Evolutionary conservation across 2,888 invertebrate species (phyloP).

Genomic region (Cheilosia vulpina): DNA sequence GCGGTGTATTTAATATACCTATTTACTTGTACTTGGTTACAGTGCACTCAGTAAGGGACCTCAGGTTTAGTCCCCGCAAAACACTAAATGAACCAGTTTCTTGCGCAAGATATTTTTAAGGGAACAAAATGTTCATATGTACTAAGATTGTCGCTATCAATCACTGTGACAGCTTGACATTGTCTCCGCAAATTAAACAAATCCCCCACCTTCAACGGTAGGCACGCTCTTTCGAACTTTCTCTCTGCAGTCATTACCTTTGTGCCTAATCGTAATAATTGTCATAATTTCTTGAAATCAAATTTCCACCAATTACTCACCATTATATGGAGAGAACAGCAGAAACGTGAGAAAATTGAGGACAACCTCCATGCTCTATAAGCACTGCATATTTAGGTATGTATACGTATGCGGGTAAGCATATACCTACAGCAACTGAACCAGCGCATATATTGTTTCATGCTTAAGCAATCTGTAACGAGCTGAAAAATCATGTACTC

Average conservation of each 20-base stretch:
- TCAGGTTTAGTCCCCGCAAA: no score
- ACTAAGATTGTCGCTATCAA: no score
- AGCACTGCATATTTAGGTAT: not conserved
- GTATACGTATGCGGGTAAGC: not conserved
- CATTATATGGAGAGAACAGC: conserved; percentile 1
- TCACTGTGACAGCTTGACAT: not conserved
- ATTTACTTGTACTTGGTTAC: no score
- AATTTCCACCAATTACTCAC: conserved; percentile 47
- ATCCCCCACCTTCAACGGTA: no score
- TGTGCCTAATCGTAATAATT: conserved; percentile 19
- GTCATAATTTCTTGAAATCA: conserved; percentile 22
- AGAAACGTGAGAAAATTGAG: conserved; percentile 22
- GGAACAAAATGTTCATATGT: no score
- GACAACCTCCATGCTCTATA: conserved; percentile 39
- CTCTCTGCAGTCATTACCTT: conserved; percentile 1
- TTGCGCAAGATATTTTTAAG: no score
- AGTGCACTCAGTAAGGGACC: no score
- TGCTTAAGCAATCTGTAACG: conserved; percentile 47
- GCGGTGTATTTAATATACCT: no score
- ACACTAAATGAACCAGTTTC: no score
- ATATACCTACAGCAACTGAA: not conserved
- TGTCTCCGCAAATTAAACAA: not conserved
- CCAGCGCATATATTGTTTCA: conserved; percentile 28
- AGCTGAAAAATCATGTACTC: conserved; percentile 37
- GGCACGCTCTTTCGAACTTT: conserved; percentile 2